Evolutionary conservation across 2,113 vertebrate genomes (phyloP).

Genomic region (Marmota flaviventris): DNA sequence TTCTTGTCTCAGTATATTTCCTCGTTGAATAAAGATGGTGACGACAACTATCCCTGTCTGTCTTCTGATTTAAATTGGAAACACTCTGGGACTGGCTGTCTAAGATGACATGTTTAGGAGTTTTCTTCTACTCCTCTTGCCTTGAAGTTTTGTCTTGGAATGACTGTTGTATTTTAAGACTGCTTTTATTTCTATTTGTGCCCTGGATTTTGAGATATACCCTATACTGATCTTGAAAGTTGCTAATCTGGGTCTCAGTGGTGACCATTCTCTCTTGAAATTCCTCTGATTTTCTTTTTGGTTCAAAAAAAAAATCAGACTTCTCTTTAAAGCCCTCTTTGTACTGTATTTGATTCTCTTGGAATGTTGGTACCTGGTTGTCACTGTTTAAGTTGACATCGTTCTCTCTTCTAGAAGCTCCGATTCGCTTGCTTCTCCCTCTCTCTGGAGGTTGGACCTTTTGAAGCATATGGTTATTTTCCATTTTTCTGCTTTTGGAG

Average conservation of each 20-base stretch:
- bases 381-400: not conserved
- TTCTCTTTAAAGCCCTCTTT: not conserved
- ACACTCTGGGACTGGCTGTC: not conserved
- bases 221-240: not conserved
- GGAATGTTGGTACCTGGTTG: not conserved
- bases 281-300: not conserved
- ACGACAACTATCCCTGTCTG: not conserved
- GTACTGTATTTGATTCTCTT: not conserved
- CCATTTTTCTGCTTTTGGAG: not conserved
- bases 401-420: not conserved
- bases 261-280: not conserved
- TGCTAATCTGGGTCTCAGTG: not conserved
- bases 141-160: conserved; percentile 14
- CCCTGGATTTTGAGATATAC: not conserved
- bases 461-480: accelerated
- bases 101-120: not conserved
- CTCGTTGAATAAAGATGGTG: not conserved
- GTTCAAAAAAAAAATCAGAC: not conserved
- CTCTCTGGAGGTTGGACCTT: too few species aligned
- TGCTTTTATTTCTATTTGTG: not conserved
- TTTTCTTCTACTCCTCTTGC: conserved; percentile 21
- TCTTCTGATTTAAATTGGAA: conserved; percentile 21
- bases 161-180: not conserved
- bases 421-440: not conserved
- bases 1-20: not conserved